Base-by-base conservation (phyloP, 2,797 vertebrate species). In the Darevskia mixta region DNA sequence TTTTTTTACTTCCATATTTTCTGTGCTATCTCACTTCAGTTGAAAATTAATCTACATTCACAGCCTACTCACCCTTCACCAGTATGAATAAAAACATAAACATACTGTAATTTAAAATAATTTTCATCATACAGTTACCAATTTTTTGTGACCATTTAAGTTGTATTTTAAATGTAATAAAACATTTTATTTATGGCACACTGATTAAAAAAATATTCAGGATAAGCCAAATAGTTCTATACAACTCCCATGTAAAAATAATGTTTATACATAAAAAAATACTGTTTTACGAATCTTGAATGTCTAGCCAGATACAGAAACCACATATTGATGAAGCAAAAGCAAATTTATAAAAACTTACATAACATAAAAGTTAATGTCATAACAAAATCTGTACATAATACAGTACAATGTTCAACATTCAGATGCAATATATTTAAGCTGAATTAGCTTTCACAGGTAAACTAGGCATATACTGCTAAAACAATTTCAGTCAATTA, bases 401-500 rank as follows among this genome's bases (percentile, higher is more conserved):
- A 83, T 45, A 18, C 35, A 35, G 35, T 35, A 35, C 72, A 76
- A 66, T 35, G 71, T 89, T 84, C 85, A 67, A 0, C 8, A 64
- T 91, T 76, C n/a, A 72, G 72, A 90, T 9, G 15, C 18, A 72
- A 87, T 85, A 86, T 58, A 85, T 71, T 76, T 4, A 0, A 90
- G 91, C 43, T 93, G n/a, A 92, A 88, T 4, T 66, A 77, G 87
- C 72, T 87, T 93, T 87, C 85, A 58, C 89, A 87, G 79, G 80
- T 93, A 90, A 83, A 75, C 87, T 72, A 89, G 20, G 72, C 73
- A 82, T 79, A 61, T 78, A 91, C 92, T 72, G 7, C 85, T 73
- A 81, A 88, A 64, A 88, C 72, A 88, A 27, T 2, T 80, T 4
- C n/a, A 79, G 71, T 25, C n/a, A 18, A 23, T 1, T 82, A 87